These are phyloP conservation scores for Calephelis perditalis DNA, from an alignment of 2,888 invertebrate genomes.

Conservation along the genomic window DNA sequence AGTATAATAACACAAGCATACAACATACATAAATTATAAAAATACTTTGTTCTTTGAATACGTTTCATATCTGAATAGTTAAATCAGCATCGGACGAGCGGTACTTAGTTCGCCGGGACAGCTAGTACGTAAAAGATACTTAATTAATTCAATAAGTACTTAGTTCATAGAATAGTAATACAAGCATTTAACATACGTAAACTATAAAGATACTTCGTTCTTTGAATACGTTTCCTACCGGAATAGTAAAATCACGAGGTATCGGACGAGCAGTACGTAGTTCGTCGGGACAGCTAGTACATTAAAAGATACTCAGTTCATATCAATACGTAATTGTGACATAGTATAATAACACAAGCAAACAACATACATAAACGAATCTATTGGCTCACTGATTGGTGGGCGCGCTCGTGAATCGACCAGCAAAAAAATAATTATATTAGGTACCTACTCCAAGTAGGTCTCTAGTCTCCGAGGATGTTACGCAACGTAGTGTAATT, in stretches of 20 bases:
- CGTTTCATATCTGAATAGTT: too few species aligned
- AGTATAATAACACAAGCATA: too few species aligned
- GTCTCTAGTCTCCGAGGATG: background rate
- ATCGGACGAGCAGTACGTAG: too few species aligned
- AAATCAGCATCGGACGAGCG: too few species aligned
- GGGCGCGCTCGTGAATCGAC: background rate
- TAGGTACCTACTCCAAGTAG: conserved; percentile 1
- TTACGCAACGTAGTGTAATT: background rate
- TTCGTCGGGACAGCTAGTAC: too few species aligned
- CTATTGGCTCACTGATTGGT: background rate
- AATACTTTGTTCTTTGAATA: too few species aligned
- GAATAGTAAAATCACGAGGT: too few species aligned
- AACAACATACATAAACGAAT: background rate
- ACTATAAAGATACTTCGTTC: too few species aligned
- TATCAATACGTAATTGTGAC: background rate
- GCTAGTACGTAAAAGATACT: too few species aligned
- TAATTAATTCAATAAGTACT: background rate
- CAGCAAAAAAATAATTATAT: conserved; percentile 6
- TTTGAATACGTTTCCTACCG: too few species aligned
- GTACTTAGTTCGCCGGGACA: too few species aligned
- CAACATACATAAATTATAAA: background rate
- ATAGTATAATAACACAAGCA: background rate
- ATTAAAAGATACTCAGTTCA: too few species aligned
- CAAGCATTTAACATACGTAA: background rate
- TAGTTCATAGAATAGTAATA: background rate